Base-by-base conservation (phyloP, 1,140 invertebrate genomes). In the Vanessa tameamea region DNA sequence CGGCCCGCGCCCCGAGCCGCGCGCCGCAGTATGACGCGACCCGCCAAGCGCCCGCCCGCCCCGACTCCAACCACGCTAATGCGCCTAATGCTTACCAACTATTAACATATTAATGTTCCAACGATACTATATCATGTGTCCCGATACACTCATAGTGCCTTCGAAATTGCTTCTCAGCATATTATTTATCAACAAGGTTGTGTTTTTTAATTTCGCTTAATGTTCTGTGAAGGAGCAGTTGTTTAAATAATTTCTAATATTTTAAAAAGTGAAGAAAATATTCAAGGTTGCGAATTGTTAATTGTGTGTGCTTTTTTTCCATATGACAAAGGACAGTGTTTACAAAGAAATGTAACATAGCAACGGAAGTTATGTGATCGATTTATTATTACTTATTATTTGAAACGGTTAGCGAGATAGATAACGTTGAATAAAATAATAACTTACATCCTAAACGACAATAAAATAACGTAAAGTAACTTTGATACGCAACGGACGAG, bases 271-370 rank as follows among this genome's bases (percentile, higher is more conserved):
- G 64, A 50, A 69, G 55, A 48, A 64, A 51, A 37, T 61, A 37
- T 57, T 74, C 72, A 74, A 74, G 72, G 61, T 51, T 51, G 16
- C 50, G n/a, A 20, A 71, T 64, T 50, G 61, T 55, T 48, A 55
- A 71, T 68, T 67, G 64, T 76, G 74, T 72, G 73, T 77, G 71
- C 78, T 70, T 75, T 76, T 76, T 76, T 76, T 72, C 77, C 55
- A 73, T 75, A 75, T 79, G 80, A 87, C 81, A 87, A 87, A 86
- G 80, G 77, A 83, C 81, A 83, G 77, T 88, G 87, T 90, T 89
- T 87, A 89, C 87, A 83, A 87, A 81, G 75, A 87, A 89, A 90
- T 85, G 89, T 90, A 87, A 78, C 89, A 65, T 91, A 89, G 87
- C 89, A 89, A 91, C 87, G 78, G 72, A 69, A 77, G 72, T 75